phyloP scores from a whole-genome alignment of 2,797 vertebrate species.

The Nyctibius grandis region DNA sequence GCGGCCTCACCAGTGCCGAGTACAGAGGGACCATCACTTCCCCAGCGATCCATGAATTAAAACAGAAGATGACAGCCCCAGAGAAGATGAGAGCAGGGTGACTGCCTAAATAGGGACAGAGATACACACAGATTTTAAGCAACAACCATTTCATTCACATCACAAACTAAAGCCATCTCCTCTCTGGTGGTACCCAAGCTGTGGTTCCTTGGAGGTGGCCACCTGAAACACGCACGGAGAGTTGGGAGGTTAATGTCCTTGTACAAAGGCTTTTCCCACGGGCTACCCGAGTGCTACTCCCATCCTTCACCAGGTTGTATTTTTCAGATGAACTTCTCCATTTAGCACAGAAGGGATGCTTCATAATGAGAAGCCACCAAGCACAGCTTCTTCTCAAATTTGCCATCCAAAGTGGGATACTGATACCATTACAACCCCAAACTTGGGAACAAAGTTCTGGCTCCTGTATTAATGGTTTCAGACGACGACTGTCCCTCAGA shows the following conservation, averaged over 20 bases:
- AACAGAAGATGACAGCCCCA: too few relatives aligned
- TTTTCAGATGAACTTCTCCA: not conserved
- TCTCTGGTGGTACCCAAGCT: not conserved
- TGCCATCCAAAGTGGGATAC: fast-evolving
- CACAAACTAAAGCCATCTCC: not conserved
- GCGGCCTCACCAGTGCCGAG: too few relatives aligned
- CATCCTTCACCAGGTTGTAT: not conserved
- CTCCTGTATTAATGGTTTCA: not conserved
- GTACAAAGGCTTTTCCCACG: not conserved
- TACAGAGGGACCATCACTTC: too few relatives aligned
- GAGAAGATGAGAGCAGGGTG: not conserved
- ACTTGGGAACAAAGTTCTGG: not conserved
- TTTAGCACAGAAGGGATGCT: not conserved
- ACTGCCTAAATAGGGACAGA: not conserved
- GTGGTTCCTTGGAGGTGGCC: not conserved
- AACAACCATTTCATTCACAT: not conserved
- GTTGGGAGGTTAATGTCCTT: fast-evolving
- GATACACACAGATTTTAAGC: not conserved
- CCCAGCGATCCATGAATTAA: too few relatives aligned
- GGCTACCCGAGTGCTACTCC: not conserved
- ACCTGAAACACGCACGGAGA: not conserved
- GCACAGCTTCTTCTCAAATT: not conserved
- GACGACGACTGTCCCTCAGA: not conserved
- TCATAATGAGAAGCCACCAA: not conserved
- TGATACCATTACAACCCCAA: not conserved